Base-by-base conservation (phyloP, 2,888 invertebrate genomes). In the Cataglyphis cursor region DNA sequence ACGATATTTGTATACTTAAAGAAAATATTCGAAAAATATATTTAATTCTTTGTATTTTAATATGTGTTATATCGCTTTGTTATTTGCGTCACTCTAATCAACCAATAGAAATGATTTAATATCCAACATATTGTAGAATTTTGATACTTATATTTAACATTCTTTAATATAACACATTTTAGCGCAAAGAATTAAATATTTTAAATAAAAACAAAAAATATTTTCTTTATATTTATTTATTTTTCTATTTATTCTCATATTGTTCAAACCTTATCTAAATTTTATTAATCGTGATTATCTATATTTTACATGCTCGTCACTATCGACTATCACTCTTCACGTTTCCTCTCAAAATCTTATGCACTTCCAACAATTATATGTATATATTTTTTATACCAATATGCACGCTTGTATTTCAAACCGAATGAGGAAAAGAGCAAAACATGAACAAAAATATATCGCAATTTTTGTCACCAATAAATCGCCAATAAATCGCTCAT, bases 341-440 rank as follows among this genome's bases (percentile, higher is more conserved):
- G 6, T 41, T 76, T 68, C 24, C 28, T 28, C 54, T 18, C 31
- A 12, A n/a, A 61, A 75, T n/a, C 51, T 70, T 28, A 57, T 12
- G 72, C 73, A 72, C 31, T 57, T 72, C 9, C 41, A 57, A 57
- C 44, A 24, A 59, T 61, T 70, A 72, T 31, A 0, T 21, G 41
- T 15, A 3, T 44, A 75, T 70, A 78, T 72, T 70, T 44, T 70
- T 70, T 15, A 78, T 48, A 70, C 51, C 73, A 38, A 84, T 89
- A 76, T 87, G 81, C 88, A 89, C 82, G 87, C 84, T 81, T 84
- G 59, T 82, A 41, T 54, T 44, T 82, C 64, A 35, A 44, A 59
- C 61, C 70, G 76, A 83, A 74, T 80, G 85, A 85, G 84, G 82
- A 89, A 88, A 89, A 72, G 83, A 84, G 81, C 70, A 75, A 81